Percentiles rank a stretch among this genome's conserved stretches.
These are phyloP conservation scores for Heteromormyrus szaboi DNA, from an alignment of 2,797 vertebrate species.

Conservation along the genomic window DNA sequence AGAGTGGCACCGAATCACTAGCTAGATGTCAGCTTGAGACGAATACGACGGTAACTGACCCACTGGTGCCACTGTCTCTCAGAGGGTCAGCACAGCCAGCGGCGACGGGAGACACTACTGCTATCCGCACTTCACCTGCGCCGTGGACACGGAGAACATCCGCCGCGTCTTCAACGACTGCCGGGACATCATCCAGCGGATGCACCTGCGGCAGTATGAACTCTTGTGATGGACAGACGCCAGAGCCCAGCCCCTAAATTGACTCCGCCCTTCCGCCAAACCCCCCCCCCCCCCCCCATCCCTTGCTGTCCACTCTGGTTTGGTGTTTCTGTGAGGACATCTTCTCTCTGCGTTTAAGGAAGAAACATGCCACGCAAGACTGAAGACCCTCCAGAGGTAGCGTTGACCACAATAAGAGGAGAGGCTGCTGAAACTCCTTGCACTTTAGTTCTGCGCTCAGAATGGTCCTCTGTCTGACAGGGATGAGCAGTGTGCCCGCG, in stretches of 20 bases:
- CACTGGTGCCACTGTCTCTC: constrained; percentile 23
- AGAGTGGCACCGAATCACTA: neutral
- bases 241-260: constrained; percentile 23
- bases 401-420: constrained; percentile 26
- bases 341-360: constrained; percentile 23
- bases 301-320: constrained; percentile 11
- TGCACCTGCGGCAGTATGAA: constrained; percentile 97
- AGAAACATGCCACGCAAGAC: constrained; percentile 37
- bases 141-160: constrained; percentile 97
- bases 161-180: constrained; percentile 98
- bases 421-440: constrained; percentile 43
- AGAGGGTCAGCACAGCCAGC: constrained; percentile 98
- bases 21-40: neutral
- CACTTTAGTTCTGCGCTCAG: constrained; percentile 53
- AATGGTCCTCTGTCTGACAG: constrained; percentile 30
- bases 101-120: constrained; percentile 96
- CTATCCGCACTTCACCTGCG: constrained; percentile 96
- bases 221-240: constrained; percentile 71
- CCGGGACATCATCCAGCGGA: constrained; percentile 98
- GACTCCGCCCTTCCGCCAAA: constrained; percentile 23
- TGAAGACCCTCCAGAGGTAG: constrained; percentile 33
- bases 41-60: neutral
- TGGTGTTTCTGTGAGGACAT: constrained; percentile 10
- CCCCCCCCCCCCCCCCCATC: neutral
- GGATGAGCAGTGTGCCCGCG: constrained; percentile 19